These are phyloP conservation scores for Papilio polyxenes DNA, from an alignment of 1,140 invertebrate species.

Conservation along the genomic window DNA sequence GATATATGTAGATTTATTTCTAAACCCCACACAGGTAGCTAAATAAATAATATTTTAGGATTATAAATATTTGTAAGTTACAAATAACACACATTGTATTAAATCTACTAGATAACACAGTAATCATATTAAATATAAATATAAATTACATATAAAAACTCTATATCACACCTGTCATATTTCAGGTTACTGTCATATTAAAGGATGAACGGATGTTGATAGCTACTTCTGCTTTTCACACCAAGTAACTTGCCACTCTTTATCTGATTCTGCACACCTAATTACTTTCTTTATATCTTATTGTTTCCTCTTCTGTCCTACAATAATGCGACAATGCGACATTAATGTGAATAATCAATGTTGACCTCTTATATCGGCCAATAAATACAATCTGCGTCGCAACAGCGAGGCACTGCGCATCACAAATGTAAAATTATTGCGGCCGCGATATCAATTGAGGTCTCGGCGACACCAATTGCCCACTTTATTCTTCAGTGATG, in stretches of 20 bases:
- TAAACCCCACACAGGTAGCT: too few species aligned
- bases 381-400: slow-evolving; percentile 17
- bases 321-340: neutral
- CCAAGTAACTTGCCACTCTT: too few species aligned
- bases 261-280: neutral
- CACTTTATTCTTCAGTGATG: neutral
- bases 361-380: neutral
- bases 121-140: neutral
- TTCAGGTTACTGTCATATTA: too few species aligned
- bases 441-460: neutral
- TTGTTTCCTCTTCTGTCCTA: too few species aligned
- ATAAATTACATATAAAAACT: too few species aligned
- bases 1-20: too few species aligned
- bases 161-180: too few species aligned
- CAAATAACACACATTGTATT: too few species aligned
- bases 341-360: neutral
- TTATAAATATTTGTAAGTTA: too few species aligned
- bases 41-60: too few species aligned
- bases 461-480: neutral
- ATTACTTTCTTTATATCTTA: neutral
- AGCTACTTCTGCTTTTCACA: too few species aligned
- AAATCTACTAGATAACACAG: neutral
- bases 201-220: too few species aligned
- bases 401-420: neutral
- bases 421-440: neutral